phyloP scores from a whole-genome alignment of 2,888 invertebrate genomes.

The Deilephila elpenor region DNA sequence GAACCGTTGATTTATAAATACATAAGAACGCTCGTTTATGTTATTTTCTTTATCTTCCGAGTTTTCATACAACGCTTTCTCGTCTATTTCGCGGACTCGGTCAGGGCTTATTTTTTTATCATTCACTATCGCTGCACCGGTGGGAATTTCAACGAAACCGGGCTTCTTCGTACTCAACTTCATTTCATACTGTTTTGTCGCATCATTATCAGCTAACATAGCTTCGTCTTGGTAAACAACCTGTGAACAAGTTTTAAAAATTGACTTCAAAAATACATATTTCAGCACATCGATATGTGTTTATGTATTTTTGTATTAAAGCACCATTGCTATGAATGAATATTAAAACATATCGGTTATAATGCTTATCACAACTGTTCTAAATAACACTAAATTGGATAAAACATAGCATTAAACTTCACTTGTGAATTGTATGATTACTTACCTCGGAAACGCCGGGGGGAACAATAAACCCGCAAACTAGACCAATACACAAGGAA shows the following conservation, averaged over 20 bases:
- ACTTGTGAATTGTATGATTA: constrained; percentile 37
- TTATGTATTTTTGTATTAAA: too few relatives aligned
- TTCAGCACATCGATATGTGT: too few relatives aligned
- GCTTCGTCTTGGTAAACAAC: constrained; percentile 14
- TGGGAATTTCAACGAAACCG: background rate
- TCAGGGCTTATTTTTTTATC: background rate
- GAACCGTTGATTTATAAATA: constrained; percentile 63
- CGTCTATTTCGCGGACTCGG: constrained; percentile 37
- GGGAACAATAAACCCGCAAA: constrained; percentile 61
- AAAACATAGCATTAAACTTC: constrained; percentile 31
- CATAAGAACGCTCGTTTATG: constrained; percentile 64
- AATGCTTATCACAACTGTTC: background rate
- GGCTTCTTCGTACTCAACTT: constrained; percentile 15
- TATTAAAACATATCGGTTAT: background rate
- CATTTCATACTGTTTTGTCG: constrained; percentile 23
- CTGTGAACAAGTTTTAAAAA: constrained; percentile 22
- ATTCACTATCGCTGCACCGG: background rate
- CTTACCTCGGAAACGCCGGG: constrained; percentile 60
- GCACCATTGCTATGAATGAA: too few relatives aligned
- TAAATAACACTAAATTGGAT: constrained; percentile 27
- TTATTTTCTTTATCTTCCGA: constrained; percentile 52
- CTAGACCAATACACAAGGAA: constrained; percentile 58
- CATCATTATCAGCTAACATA: constrained; percentile 32
- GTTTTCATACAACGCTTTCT: constrained; percentile 57
- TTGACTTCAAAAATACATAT: too few relatives aligned